Conservation (phyloP, 2,113 vertebrate genomes). For the Ptyas mucosa region DNA sequence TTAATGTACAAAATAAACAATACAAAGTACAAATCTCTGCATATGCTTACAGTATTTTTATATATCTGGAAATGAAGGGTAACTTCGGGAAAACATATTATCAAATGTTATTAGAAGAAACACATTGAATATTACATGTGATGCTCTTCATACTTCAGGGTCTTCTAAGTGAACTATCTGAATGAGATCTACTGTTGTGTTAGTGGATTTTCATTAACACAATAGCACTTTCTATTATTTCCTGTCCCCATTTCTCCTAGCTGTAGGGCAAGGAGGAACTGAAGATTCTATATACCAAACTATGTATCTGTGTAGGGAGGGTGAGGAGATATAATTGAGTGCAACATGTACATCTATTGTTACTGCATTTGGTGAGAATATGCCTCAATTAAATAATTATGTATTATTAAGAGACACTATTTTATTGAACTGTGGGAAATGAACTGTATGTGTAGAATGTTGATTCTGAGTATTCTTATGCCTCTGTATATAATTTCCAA, state of each 20-base stretch:
- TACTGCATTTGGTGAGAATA: background rate
- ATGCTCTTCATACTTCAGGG: background rate
- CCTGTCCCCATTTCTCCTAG: background rate
- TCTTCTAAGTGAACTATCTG: background rate
- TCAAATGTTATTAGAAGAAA: background rate
- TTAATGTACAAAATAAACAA: background rate
- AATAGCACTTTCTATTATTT: background rate
- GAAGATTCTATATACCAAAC: background rate
- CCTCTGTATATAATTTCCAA: background rate
- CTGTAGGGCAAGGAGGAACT: background rate
- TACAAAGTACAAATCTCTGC: background rate
- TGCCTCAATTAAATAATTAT: background rate
- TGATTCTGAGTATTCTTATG: background rate
- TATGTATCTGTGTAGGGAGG: background rate
- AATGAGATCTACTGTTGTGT: background rate
- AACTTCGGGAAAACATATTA: background rate
- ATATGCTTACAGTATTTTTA: background rate
- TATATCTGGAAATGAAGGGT: background rate
- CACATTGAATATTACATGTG: background rate
- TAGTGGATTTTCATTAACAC: background rate
- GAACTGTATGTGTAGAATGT: background rate
- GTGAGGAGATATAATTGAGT: background rate
- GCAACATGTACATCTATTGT: background rate
- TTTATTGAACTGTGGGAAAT: background rate
- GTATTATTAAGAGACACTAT: background rate